phyloP scores from a whole-genome alignment of 2,113 vertebrate genomes.

The Pitta sordida region DNA sequence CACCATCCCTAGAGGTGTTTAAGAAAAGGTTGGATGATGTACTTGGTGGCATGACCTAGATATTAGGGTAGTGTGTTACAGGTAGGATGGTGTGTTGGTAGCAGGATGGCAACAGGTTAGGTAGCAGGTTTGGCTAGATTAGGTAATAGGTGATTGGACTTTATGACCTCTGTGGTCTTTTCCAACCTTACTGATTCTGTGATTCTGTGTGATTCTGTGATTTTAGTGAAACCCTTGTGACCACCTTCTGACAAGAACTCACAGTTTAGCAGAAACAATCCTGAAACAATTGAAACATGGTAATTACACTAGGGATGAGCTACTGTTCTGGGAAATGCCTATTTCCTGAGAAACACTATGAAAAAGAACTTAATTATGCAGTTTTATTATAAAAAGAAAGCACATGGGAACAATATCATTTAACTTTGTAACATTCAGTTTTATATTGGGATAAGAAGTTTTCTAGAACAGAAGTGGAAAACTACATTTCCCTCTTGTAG shows the following conservation, averaged over 20 bases:
- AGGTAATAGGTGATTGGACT: no score
- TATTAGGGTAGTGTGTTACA: no score
- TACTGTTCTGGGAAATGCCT: background rate
- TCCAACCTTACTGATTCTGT: no score
- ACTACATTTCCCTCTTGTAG: background rate
- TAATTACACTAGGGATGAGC: background rate
- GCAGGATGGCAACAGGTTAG: no score
- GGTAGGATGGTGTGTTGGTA: no score
- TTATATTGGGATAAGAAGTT: background rate
- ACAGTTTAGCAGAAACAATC: background rate
- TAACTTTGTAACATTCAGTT: background rate
- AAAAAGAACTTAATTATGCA: background rate
- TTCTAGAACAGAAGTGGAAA: background rate
- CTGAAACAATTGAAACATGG: background rate
- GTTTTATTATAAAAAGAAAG: background rate
- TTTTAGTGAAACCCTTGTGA: background rate
- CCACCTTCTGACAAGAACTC: background rate
- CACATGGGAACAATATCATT: background rate
- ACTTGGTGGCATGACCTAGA: no score
- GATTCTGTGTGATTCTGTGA: no score
- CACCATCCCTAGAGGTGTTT: no score
- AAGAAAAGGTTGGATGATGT: no score
- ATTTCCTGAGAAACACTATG: background rate
- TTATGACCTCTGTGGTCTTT: no score
- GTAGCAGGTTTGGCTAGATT: no score